Evolutionary conservation across 2,113 vertebrate species (phyloP).

Genomic region (Brachypodius melanocephalos): DNA sequence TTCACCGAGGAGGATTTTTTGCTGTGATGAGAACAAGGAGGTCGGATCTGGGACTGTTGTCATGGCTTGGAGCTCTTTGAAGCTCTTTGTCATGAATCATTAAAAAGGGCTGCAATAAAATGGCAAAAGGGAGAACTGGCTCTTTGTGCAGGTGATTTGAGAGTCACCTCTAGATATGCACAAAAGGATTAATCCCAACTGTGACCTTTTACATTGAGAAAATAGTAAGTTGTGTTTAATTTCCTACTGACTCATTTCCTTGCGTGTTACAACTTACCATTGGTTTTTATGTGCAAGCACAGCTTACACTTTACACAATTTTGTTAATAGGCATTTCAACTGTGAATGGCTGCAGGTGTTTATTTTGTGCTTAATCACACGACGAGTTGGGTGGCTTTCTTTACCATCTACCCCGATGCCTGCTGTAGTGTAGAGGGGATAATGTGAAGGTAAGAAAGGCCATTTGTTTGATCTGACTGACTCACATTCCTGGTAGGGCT

Average conservation of each 20-base stretch:
- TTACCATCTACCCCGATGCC: accelerated
- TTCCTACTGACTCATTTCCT: slow-evolving; percentile 29
- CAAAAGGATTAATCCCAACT: background rate
- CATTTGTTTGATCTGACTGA: background rate
- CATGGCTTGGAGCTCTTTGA: slow-evolving; percentile 36
- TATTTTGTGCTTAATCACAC: background rate
- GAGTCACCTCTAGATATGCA: background rate
- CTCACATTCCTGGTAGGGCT: background rate
- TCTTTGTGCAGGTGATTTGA: slow-evolving; percentile 30
- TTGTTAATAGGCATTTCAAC: background rate
- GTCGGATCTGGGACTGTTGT: background rate
- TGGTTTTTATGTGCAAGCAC: background rate
- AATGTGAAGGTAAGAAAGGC: background rate
- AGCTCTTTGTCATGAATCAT: slow-evolving; percentile 45
- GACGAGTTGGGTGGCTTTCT: background rate
- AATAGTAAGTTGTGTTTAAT: background rate
- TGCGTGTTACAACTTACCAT: background rate
- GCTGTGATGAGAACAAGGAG: background rate
- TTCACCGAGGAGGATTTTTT: slow-evolving; percentile 1
- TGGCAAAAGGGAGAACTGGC: background rate
- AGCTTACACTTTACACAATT: background rate
- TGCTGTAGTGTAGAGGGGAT: background rate
- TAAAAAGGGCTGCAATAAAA: slow-evolving; percentile 18
- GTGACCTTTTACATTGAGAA: background rate
- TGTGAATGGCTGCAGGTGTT: background rate